Evolutionary conservation across 1,140 invertebrate genomes (phyloP), one percentile per base, ranked within the genome.

Genomic region (Caenorhabditis brenneri): DNA sequence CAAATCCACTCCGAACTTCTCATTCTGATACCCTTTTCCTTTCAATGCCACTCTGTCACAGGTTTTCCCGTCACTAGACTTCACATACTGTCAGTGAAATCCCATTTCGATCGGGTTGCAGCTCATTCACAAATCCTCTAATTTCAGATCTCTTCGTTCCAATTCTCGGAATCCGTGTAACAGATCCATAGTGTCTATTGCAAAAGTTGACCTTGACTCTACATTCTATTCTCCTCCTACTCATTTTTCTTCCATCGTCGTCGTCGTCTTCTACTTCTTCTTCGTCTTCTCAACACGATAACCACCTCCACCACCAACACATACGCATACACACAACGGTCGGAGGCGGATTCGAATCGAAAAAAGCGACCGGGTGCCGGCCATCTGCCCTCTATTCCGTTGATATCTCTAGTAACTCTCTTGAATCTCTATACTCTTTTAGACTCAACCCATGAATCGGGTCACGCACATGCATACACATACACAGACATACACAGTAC

Each of bases 301-400:
- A 65, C 29, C 58, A 33, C 39, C 5, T n/a, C n/a, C n/a, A n/a
- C n/a, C n/a, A n/a, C n/a, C n/a, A n/a, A n/a, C n/a, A n/a, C n/a
- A n/a, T n/a, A n/a, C n/a, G 12, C 39, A 51, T 24, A 55, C 51
- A 74, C 65, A 74, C 65, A 74, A 74, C 65, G 65, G 65, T 46
- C 53, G 53, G 15, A 12, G 49, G n/a, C 15, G 49, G 49, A 51
- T 19, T 51, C 58, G 65, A 74, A 74, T 74, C 65, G 65, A 74
- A 74, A 74, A 74, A 74, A 74, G 65, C 65, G 65, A 24, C 65
- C 65, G 65, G n/a, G 65, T 74, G 65, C 65, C 65, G 65, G 65
- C 65, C 65, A 74, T 74, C 65, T 74, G 65, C 65, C 65, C 58
- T 65, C 58, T 36, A 42, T 65, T 65, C 58, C 12, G 4, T 65